These are phyloP conservation scores for Plebejus melissa DNA, from an alignment of 2,888 invertebrate species.

Conservation along the genomic window DNA sequence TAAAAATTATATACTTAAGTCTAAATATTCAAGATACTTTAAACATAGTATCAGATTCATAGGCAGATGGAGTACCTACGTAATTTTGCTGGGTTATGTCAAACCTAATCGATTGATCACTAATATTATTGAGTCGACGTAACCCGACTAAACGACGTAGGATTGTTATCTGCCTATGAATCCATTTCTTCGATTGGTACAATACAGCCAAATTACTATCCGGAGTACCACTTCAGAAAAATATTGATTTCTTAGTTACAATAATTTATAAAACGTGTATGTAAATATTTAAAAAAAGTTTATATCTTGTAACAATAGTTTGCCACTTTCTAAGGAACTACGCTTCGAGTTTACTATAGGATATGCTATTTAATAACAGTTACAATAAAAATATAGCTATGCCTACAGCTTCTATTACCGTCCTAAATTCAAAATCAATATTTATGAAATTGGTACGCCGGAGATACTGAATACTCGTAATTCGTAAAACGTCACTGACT, in stretches of 20 bases:
- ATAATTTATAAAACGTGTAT: neutral
- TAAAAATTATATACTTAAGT: neutral
- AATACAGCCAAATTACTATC: neutral
- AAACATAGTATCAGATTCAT: neutral
- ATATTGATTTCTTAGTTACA: neutral
- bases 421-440: neutral
- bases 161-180: too few species aligned
- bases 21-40: neutral
- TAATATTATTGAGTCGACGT: too few species aligned
- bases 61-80: too few species aligned
- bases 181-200: too few species aligned
- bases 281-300: neutral
- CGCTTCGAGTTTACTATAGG: neutral
- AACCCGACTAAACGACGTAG: too few species aligned
- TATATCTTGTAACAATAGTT: neutral
- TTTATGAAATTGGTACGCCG: neutral
- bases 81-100: too few species aligned
- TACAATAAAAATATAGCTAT: neutral
- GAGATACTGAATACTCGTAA: neutral
- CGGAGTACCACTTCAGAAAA: neutral
- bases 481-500: neutral
- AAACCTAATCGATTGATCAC: too few species aligned
- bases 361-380: neutral
- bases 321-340: neutral
- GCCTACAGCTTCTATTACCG: too few species aligned